Base-by-base conservation (phyloP, 2,797 vertebrate genomes). In the Sciaenops ocellatus region DNA sequence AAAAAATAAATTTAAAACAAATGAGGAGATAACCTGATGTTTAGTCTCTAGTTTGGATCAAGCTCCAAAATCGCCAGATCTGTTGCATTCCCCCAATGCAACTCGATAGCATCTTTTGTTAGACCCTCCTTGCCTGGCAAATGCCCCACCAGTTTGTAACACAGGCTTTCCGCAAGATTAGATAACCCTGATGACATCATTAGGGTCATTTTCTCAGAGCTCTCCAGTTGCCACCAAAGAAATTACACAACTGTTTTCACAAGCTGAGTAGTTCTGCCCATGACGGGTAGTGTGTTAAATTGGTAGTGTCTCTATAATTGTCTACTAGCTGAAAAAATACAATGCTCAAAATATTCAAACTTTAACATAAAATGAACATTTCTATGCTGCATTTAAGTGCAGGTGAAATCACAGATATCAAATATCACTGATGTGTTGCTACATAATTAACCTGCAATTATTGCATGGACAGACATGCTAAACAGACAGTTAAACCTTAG, bases 151-250 rank as follows among this genome's bases (percentile, higher is more conserved):
- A 10, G 28, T 7, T 50, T 56, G 38, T 44, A n/a, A 22, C 69
- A 38, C 46, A n/a, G 34, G 17, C 28, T 34, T 8, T 38, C 8
- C 2, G 8, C 34, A 38, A 38, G 56, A 60, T 60, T 3, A 48
- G 50, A 24, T 44, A 16, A 52, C 38, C 38, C 24, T 8, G 20
- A 46, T 64, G 50, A 65, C n/a, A 34, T 42, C 57, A 47, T 51
- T 6, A 6, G n/a, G 56, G 34, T 52, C 34, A 62, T 38, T 76
- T 44, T 68, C 55, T 61, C 73, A 76, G 59, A 62, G 8, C 47
- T 50, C 16, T 41, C 38, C 20, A 44, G 24, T 38, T 71, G 57
- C 30, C 55, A 59, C n/a, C 5, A 13, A 54, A 54, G 12, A 38
- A 28, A 24, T 67, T 34, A 47, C 15, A 3, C 1, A 20, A 47